Evolutionary conservation across 1,140 invertebrate species (phyloP).

Genomic region (Heliconius eleuchia): DNA sequence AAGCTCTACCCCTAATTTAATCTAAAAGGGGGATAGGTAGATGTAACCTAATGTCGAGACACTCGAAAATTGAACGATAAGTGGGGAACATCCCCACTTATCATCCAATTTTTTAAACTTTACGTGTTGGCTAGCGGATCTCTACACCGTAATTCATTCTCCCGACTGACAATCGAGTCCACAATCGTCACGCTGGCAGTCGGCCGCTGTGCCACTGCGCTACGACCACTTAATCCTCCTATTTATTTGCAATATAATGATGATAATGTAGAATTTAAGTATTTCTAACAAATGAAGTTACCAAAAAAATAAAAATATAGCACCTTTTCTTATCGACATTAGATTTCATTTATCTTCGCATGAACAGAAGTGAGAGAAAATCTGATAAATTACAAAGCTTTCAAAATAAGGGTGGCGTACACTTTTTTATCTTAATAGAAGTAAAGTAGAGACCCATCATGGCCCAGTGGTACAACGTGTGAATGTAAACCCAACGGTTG

Average conservation of each 20-base stretch:
- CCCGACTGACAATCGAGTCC: background rate
- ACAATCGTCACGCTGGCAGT: background rate
- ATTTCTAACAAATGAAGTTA: background rate
- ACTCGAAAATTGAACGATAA: no score
- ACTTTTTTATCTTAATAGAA: background rate
- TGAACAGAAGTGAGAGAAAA: background rate
- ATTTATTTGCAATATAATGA: no score
- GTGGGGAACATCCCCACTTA: no score
- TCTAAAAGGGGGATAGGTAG: no score
- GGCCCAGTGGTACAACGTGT: background rate
- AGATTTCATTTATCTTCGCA: background rate
- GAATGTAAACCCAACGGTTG: background rate
- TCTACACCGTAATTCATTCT: no score
- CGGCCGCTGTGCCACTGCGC: no score
- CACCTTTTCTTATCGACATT: background rate
- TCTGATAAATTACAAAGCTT: slow-evolving; percentile 1
- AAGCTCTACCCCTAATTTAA: no score
- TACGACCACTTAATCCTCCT: no score
- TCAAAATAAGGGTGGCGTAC: background rate
- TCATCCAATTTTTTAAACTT: no score
- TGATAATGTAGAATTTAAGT: background rate
- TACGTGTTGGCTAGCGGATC: no score
- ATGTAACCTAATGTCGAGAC: no score
- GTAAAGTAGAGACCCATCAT: background rate
- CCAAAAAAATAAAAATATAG: background rate